Evolutionary conservation across 2,113 vertebrate genomes (phyloP).

Genomic region (Mormyrus lacerda): DNA sequence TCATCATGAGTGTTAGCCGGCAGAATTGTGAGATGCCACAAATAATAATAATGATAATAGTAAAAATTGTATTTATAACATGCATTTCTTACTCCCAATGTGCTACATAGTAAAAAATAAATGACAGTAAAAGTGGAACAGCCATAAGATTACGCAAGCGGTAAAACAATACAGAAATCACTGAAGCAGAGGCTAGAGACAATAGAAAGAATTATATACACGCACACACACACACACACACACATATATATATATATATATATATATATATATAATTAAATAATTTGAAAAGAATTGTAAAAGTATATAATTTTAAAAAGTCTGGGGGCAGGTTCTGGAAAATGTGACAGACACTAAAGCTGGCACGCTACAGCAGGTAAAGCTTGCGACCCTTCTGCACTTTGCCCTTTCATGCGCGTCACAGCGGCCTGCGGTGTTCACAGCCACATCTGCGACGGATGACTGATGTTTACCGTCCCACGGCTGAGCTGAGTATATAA

Average conservation of each 20-base stretch:
- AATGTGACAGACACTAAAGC: not conserved
- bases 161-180: too few species aligned
- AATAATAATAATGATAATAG: not conserved
- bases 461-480: constrained; percentile 36
- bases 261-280: too few species aligned
- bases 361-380: not conserved
- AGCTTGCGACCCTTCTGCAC: not conserved
- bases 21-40: not conserved
- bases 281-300: not conserved
- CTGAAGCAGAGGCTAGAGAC: too few species aligned
- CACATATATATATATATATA: too few species aligned
- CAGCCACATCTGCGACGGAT: constrained; percentile 47
- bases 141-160: too few species aligned
- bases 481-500: constrained; percentile 25
- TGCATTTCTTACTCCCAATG: not conserved
- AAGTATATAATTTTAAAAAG: not conserved
- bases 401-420: constrained; percentile 18
- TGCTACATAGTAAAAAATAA: not conserved
- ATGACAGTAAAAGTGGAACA: not conserved
- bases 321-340: not conserved
- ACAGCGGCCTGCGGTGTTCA: constrained; percentile 29
- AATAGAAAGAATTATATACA: too few species aligned
- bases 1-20: not conserved
- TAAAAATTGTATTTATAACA: not conserved
- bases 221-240: too few species aligned